phyloP scores from a whole-genome alignment of 2,113 vertebrate species.

The Sterrhoptilus dennistouni region DNA sequence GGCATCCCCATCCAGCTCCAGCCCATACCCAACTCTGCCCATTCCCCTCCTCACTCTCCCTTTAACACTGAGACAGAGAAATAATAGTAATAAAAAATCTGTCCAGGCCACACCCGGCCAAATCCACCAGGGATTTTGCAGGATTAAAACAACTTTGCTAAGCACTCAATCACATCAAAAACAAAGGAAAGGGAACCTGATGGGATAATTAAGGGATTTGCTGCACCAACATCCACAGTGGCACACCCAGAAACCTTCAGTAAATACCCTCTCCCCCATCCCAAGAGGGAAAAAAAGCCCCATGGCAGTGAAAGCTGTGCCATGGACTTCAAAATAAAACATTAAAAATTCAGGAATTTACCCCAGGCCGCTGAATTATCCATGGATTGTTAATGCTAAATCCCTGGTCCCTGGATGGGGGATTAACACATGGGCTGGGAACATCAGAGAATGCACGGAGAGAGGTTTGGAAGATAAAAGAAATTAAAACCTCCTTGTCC shows the following conservation, averaged over 20 bases:
- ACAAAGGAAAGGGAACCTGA: background rate
- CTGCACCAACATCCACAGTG: background rate
- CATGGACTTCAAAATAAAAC: background rate
- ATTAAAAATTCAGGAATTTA: background rate
- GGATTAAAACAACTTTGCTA: conserved; percentile 13
- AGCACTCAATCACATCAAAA: background rate
- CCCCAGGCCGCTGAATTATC: background rate
- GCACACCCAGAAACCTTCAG: background rate
- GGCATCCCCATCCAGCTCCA: background rate
- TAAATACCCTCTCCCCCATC: background rate
- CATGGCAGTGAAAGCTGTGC: background rate
- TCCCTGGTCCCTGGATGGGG: background rate
- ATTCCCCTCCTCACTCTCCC: background rate
- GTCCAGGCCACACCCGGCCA: background rate
- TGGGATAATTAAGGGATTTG: conserved; percentile 31
- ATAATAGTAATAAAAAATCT: background rate
- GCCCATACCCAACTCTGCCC: background rate
- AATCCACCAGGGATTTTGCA: conserved; percentile 2
- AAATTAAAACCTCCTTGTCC: rapidly evolving
- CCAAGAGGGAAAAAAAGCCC: background rate
- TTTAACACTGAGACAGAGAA: background rate
- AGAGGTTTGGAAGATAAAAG: background rate
- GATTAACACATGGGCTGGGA: background rate
- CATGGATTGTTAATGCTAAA: background rate
- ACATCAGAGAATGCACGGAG: rapidly evolving